Evolutionary conservation across 2,113 vertebrate species (phyloP), one percentile per base, ranked within the genome.

Genomic region (Galbula dea): DNA sequence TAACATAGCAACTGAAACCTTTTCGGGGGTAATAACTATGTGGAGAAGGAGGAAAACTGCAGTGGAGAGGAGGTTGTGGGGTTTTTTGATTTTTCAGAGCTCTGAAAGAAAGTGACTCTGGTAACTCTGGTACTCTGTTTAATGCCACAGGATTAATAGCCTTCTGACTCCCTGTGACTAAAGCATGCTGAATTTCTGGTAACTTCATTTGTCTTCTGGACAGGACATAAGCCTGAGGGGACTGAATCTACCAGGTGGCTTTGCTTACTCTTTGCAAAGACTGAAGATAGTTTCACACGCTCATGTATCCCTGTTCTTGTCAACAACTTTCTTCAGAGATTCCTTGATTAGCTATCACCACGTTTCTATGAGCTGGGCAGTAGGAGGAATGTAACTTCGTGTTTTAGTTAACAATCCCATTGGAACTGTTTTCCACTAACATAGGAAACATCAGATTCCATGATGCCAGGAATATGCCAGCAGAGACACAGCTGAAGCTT

Each of bases 351-450:
- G 52, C n/a, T 67, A 32, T 90, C 19, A 11, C 24, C 43, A 52
- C 0, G 0, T 49, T 84, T 66, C 34, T 62, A 0, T 29, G 4
- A 78, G 37, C 12, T 24, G 12, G 3, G 8, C 16, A 10, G 12
- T 57, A 24, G 3, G 5, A 46, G 63, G 55, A 27, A 23, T 39
- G 26, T 11, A 17, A 26, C 6, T 72, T 27, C 61, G 39, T 55
- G 15, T 49, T 91, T 84, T 49, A n/a, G 86, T 62, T 29, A 76
- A 7, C 18, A 49, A n/a, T 71, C 16, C 54, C 24, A 12, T 34
- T 49, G 24, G 29, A 92, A 34, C 10, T 2, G 37, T 63, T 88
- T 75, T 67, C 36, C 26, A 48, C 29, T 72, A 68, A 41, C 58
- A 59, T 7, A 43, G 29, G 67, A 86, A 79, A 49, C 24, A 13